A percentile compares a stretch with the other conserved stretches of the same genome.
phyloP scores from a whole-genome alignment of 2,888 invertebrate genomes.

The Netelia fuscicornis region DNA sequence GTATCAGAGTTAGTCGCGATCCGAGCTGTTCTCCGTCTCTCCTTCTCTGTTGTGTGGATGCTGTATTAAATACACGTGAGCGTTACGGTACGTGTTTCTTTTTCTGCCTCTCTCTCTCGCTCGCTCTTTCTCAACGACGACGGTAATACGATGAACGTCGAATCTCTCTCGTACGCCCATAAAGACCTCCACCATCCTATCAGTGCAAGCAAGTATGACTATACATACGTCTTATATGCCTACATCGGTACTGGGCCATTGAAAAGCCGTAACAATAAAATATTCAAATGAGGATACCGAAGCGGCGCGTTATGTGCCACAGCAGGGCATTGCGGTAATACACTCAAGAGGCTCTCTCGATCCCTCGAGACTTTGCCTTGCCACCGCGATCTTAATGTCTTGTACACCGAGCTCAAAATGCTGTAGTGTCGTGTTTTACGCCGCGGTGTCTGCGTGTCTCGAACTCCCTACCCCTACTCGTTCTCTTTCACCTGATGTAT shows the following conservation, averaged over 20 bases:
- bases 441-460: slow-evolving; percentile 53
- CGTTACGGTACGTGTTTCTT: slow-evolving; percentile 24
- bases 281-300: slow-evolving; percentile 74
- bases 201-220: slow-evolving; percentile 54
- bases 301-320: slow-evolving; percentile 62
- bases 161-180: slow-evolving; percentile 66
- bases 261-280: slow-evolving; percentile 76
- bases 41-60: slow-evolving; percentile 28
- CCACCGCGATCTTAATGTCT: slow-evolving; percentile 70
- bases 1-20: slow-evolving; percentile 68
- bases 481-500: slow-evolving; percentile 32
- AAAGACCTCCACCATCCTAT: slow-evolving; percentile 71
- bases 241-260: slow-evolving; percentile 66
- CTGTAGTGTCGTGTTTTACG: slow-evolving; percentile 72
- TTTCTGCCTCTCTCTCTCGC: background rate
- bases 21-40: slow-evolving; percentile 54
- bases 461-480: slow-evolving; percentile 4
- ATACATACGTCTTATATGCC: slow-evolving; percentile 1
- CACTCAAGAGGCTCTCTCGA: slow-evolving; percentile 40
- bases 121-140: background rate
- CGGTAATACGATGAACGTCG: slow-evolving; percentile 66
- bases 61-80: slow-evolving; percentile 36
- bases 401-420: slow-evolving; percentile 72
- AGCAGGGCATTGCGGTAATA: slow-evolving; percentile 58
- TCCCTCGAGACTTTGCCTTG: slow-evolving; percentile 44